These are phyloP conservation scores for Marisa cornuarietis DNA, from an alignment of 1,140 invertebrate genomes.

Conservation along the genomic window DNA sequence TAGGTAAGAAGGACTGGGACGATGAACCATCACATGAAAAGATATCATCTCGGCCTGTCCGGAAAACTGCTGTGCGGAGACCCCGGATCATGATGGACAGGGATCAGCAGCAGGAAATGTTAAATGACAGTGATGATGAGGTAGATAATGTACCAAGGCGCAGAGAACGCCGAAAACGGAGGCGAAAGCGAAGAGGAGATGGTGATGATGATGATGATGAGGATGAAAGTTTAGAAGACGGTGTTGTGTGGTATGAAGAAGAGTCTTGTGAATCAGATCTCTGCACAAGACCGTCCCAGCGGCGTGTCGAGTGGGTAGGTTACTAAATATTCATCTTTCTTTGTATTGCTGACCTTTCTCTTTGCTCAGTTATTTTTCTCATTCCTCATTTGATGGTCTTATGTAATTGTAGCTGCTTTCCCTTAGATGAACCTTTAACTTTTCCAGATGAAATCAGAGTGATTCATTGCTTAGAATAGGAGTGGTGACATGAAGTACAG, in stretches of 20 bases:
- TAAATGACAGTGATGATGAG: neutral
- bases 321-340: neutral
- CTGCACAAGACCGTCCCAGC: constrained; percentile 45
- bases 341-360: neutral
- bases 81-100: neutral
- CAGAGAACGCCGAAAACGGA: neutral
- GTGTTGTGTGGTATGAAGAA: constrained; percentile 51
- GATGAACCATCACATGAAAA: no score
- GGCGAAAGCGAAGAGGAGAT: neutral
- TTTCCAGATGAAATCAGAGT: no score
- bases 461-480: no score
- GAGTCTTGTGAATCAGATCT: constrained; percentile 47
- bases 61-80: neutral
- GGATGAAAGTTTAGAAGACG: constrained; percentile 37
- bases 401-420: neutral
- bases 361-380: neutral
- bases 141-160: neutral
- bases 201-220: constrained; percentile 29
- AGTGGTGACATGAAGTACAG: no score
- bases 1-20: no score
- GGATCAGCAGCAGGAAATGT: no score
- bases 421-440: no score
- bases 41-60: neutral
- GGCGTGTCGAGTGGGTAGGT: constrained; percentile 51
- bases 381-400: neutral